Conservation (phyloP, 2,888 invertebrate species). For the Nezara viridula region DNA sequence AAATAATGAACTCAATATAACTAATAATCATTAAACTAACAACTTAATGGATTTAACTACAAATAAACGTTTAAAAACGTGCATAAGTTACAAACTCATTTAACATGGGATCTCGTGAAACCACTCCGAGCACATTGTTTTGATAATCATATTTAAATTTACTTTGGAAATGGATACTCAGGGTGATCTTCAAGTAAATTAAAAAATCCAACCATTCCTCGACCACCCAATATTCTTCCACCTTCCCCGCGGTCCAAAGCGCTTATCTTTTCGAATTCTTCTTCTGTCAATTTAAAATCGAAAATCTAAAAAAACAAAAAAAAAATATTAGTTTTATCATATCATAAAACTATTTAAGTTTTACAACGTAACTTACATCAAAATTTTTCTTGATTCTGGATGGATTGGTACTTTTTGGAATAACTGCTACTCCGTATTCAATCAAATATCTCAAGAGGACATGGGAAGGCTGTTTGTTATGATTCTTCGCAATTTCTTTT, state of each 20-base stretch:
- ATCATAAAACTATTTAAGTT: too few relatives aligned
- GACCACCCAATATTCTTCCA: constrained; percentile 74
- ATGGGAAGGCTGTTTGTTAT: not conserved
- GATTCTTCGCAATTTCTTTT: not conserved
- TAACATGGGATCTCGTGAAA: too few relatives aligned
- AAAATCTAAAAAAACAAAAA: constrained; percentile 68
- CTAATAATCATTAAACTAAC: too few relatives aligned
- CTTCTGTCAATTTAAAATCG: constrained; percentile 74
- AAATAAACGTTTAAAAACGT: too few relatives aligned
- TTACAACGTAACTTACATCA: constrained; percentile 59
- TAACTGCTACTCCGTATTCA: constrained; percentile 65
- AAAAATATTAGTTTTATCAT: too few relatives aligned
- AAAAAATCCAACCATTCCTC: constrained; percentile 59
- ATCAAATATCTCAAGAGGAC: constrained; percentile 59
- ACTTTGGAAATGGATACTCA: constrained; percentile 75
- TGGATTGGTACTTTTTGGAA: constrained; percentile 65
- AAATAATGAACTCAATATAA: too few relatives aligned
- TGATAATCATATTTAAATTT: not conserved
- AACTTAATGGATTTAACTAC: too few relatives aligned
- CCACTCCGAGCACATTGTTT: too few relatives aligned
- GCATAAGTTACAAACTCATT: too few relatives aligned
- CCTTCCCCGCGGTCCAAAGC: constrained; percentile 75
- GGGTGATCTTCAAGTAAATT: constrained; percentile 76
- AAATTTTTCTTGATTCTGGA: constrained; percentile 65
- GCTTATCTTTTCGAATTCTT: constrained; percentile 73